Evolutionary conservation across 1,140 invertebrate species (phyloP), one percentile per base, ranked within the genome.

Genomic region (Drosophila parvula): DNA sequence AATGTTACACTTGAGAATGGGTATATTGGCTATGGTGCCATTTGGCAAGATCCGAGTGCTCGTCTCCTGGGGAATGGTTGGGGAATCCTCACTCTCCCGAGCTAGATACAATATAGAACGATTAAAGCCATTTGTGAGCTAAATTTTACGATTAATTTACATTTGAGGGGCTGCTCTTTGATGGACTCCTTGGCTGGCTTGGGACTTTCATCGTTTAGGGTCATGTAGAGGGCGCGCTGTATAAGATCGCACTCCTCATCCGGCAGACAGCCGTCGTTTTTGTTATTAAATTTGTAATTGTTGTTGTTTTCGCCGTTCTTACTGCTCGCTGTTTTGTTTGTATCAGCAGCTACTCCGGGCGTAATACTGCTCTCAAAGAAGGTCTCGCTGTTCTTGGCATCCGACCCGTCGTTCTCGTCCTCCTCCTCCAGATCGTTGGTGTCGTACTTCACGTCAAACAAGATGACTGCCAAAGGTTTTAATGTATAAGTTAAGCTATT

Each of bases 291-390:
- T 18, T 83, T 89, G 47, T 83, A 89, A 64, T 89, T 88, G 41
- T 88, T 88, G 32, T 88, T 88, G 38, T 88, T 89, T 18, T 89
- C 81, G 45, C 51, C 59, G 43, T 22, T 59, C 30, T 74, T 50
- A 32, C 34, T 68, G 36, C 36, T 47, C 5, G 14, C 38, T 11
- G 40, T 10, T 38, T 55, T 38, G 18, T 28, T 45, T 32, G 28
- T n/a, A 10, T 9, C 34, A 41, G 40, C 69, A 7, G 80, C 50
- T 4, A 5, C 57, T 55, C 22, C 68, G 9, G 68, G 11, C 40
- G 59, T 83, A 85, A 86, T 85, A 88, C 82, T 83, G 79, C 76
- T 86, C 44, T 89, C 84, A 55, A 90, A 89, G 50, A 89, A 89
- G n/a, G 84, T 89, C 57, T 89, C 84, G 45, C 61, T 89, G 40